phyloP scores from a whole-genome alignment of 1,140 invertebrate species.

The Cephus cinctus region DNA sequence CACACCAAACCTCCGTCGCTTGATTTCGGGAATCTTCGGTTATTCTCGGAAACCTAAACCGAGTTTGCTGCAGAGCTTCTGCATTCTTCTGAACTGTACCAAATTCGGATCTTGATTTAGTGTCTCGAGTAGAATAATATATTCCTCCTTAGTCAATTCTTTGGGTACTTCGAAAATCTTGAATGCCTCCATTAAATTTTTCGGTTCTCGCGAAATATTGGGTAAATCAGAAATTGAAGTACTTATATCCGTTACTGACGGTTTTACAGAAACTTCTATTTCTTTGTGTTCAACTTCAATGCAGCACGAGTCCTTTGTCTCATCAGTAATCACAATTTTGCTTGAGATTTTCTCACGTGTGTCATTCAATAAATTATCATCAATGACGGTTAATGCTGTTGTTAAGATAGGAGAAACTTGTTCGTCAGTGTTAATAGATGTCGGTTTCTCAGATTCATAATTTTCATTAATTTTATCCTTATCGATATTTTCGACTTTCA shows the following conservation, averaged over 20 bases:
- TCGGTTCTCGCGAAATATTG: neutral
- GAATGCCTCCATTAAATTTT: conserved; percentile 12
- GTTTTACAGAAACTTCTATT: conserved; percentile 34
- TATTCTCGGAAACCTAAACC: conserved; percentile 15
- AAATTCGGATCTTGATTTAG: conserved; percentile 26
- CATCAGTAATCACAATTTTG: too few relatives aligned
- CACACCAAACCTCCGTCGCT: neutral
- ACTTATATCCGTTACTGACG: conserved; percentile 33
- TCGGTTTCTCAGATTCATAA: too few relatives aligned
- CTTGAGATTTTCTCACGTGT: too few relatives aligned
- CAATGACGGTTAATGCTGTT: too few relatives aligned
- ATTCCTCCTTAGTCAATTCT: conserved; percentile 31
- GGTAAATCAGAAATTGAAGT: conserved; percentile 34
- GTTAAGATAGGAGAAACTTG: too few relatives aligned
- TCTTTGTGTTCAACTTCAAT: conserved; percentile 28
- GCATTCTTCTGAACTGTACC: conserved; percentile 20
- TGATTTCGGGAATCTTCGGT: neutral
- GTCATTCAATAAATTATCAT: too few relatives aligned
- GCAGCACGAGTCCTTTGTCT: conserved; percentile 15
- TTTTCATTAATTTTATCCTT: too few relatives aligned
- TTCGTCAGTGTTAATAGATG: too few relatives aligned
- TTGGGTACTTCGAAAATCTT: conserved; percentile 29
- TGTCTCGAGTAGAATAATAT: conserved; percentile 21
- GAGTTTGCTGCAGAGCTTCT: conserved; percentile 23
- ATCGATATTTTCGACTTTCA: too few relatives aligned